These are phyloP conservation scores for Calosoma granatense DNA, from an alignment of 1,140 invertebrate species.

Conservation along the genomic window DNA sequence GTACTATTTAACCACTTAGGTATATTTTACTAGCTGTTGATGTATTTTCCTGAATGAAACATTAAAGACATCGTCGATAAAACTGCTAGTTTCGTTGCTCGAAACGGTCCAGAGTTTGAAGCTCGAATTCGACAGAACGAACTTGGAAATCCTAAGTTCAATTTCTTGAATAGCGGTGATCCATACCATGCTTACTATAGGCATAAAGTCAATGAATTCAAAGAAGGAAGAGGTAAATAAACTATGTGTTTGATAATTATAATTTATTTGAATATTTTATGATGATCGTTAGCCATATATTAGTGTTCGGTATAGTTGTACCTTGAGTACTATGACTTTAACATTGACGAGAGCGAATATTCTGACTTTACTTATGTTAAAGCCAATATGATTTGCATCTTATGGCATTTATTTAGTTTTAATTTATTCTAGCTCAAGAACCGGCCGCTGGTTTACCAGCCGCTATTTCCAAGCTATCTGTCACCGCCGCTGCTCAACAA, in stretches of 20 bases:
- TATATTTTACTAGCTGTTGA: not conserved
- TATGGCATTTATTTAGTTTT: not conserved
- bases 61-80: constrained; percentile 92
- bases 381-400: not conserved
- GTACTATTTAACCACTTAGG: constrained; percentile 16
- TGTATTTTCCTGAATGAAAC: constrained; percentile 30
- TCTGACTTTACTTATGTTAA: constrained; percentile 6
- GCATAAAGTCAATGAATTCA: constrained; percentile 94
- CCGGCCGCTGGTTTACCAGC: constrained; percentile 28
- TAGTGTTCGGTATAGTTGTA: constrained; percentile 24
- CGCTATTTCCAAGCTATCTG: constrained; percentile 40
- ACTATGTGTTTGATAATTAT: not conserved
- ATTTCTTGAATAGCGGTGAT: constrained; percentile 93
- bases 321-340: constrained; percentile 28
- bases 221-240: constrained; percentile 70
- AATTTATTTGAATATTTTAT: constrained; percentile 13
- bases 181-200: constrained; percentile 99
- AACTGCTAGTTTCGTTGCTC: constrained; percentile 94
- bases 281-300: constrained; percentile 31
- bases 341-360: constrained; percentile 23
- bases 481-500: constrained; percentile 64
- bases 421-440: constrained; percentile 32
- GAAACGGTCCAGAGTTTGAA: constrained; percentile 98
- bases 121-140: constrained; percentile 94
- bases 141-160: constrained; percentile 94